These are phyloP conservation scores for Chamaetylas fuelleborni DNA, from an alignment of 2,113 vertebrate species.

Conservation along the genomic window DNA sequence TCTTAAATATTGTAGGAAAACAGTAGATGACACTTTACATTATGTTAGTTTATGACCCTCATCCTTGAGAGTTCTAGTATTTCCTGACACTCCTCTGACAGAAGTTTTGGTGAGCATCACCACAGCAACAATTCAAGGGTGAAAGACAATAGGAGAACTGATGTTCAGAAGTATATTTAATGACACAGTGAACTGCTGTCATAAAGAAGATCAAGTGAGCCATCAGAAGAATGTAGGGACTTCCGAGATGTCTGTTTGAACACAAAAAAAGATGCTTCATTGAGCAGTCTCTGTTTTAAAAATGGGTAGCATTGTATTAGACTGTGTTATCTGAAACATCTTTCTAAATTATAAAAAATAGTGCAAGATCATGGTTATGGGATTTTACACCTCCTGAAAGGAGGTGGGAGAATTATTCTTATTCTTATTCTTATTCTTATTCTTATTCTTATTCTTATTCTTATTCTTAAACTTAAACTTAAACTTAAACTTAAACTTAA, in stretches of 20 bases:
- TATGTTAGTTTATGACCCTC: background rate
- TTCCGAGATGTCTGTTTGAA: accelerated
- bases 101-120: background rate
- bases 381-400: background rate
- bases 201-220: background rate
- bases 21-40: background rate
- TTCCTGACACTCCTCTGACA: background rate
- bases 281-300: background rate
- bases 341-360: background rate
- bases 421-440: too few species aligned
- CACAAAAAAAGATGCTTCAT: background rate
- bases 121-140: background rate
- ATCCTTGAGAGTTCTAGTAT: background rate
- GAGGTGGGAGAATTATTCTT: background rate
- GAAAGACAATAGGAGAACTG: background rate
- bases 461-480: too few species aligned
- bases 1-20: background rate
- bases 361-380: background rate
- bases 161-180: background rate
- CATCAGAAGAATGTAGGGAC: background rate
- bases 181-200: background rate
- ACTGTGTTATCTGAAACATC: background rate
- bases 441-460: too few species aligned
- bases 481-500: too few species aligned
- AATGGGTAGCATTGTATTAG: background rate